Conservation (phyloP, 2,888 invertebrate species). For the Pachymerium ferrugineum region DNA sequence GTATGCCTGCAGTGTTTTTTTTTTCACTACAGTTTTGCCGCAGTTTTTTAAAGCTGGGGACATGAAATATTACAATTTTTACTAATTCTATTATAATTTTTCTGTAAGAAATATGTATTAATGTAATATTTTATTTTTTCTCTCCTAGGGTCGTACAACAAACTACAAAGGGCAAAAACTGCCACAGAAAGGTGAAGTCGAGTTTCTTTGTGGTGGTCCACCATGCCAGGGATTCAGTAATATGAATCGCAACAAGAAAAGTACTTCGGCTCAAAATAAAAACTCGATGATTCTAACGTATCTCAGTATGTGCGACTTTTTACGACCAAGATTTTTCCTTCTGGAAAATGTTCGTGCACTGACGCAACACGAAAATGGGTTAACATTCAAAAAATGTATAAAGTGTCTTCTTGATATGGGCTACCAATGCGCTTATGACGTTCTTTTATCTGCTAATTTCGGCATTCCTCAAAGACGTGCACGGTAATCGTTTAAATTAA, state of each 20-base stretch:
- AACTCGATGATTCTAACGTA: constrained; percentile 76
- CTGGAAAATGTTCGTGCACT: constrained; percentile 82
- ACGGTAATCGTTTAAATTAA: constrained; percentile 52
- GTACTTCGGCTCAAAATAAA: constrained; percentile 77
- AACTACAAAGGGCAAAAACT: constrained; percentile 51
- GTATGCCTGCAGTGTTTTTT: too few relatives aligned
- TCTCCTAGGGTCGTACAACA: constrained; percentile 45
- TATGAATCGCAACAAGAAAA: constrained; percentile 78
- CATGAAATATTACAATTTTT: too few relatives aligned
- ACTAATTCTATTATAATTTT: too few relatives aligned
- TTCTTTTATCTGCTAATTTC: constrained; percentile 79
- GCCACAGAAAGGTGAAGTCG: constrained; percentile 73
- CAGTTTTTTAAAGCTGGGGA: too few relatives aligned
- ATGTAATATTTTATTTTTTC: neutral
- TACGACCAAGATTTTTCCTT: constrained; percentile 73
- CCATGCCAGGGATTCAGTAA: too few relatives aligned
- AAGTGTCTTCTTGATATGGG: constrained; percentile 73
- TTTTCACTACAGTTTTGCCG: too few relatives aligned
- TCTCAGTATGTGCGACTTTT: constrained; percentile 78
- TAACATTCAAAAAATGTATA: constrained; percentile 73
- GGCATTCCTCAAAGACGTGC: constrained; percentile 77
- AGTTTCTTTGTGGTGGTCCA: constrained; percentile 77
- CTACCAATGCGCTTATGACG: constrained; percentile 77
- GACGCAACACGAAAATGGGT: constrained; percentile 70
- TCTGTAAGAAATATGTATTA: neutral